Evolutionary conservation across 2,113 vertebrate species (phyloP), one percentile per base, ranked within the genome.

Genomic region (Scophthalmus maximus): DNA sequence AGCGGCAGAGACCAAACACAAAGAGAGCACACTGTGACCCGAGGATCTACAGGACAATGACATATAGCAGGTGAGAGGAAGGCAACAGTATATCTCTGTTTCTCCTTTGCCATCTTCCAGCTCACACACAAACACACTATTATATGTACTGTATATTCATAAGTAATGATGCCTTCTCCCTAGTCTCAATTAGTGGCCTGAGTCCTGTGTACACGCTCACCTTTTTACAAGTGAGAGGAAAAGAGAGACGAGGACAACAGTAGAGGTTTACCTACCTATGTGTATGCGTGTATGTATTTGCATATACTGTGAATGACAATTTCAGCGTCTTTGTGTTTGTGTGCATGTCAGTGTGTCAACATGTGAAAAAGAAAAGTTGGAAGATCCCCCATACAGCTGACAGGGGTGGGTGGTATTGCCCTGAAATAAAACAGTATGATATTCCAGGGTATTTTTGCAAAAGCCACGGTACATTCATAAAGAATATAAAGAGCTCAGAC

Each of bases 31-130:
- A 23, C 47, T 20, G 14, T 42, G 59, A 63, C 72, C 51, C 46
- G 26, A 50, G 36, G 61, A 66, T 12, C 56, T 68, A 73, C 29
- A 29, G 67, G 8, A 34, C 75, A 65, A 51, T 83, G 77, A 85
- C 82, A 88, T 81, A 82, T 69, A 86, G 27, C 70, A 81, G 68
- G 66, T 68, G 73, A 60, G 50, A 56, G 11, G 6, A 46, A 18
- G 8, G 12, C 17, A 47, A 17, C 34, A 65, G 27, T 55, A 30
- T n/a, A 25, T 40, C 3, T 57, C 22, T 25, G 11, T 27, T 20
- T 63, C 51, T 61, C 18, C 65, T 69, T 22, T 68, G 26, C 57
- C 32, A 22, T 40, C 15, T 51, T 77, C 27, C 25, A 55, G 22
- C 34, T 50, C 23, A 55, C 32, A 50, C 18, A 53, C 51, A 62